Conservation (phyloP, 2,888 invertebrate genomes). For the Sisyra terminalis region DNA sequence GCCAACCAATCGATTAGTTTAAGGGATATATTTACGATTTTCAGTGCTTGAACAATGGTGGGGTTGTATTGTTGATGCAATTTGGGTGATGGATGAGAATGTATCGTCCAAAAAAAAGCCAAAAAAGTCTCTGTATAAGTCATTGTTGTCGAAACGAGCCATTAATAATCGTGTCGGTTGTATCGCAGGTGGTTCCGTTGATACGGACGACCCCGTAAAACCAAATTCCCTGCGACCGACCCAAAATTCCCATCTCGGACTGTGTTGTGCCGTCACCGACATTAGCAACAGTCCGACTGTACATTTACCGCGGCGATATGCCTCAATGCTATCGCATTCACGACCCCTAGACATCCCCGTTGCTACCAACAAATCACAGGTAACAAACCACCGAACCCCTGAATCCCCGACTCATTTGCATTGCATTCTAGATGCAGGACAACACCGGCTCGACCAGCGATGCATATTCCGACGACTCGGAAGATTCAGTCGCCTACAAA, state of each 20-base stretch:
- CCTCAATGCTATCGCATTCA: conserved; percentile 18
- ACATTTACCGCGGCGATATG: conserved; percentile 8
- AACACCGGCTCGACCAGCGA: no score
- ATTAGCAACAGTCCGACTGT: conserved; percentile 6
- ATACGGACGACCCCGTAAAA: neutral
- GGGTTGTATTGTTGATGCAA: neutral
- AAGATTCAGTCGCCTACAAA: neutral
- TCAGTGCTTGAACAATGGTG: no score
- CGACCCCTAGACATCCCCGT: conserved; percentile 19
- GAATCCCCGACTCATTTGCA: no score
- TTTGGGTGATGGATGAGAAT: conserved; percentile 7
- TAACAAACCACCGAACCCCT: neutral
- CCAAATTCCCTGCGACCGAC: neutral
- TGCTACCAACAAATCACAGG: neutral
- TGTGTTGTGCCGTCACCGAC: conserved; percentile 9
- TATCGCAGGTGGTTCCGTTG: conserved; percentile 5
- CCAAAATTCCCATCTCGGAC: conserved; percentile 5
- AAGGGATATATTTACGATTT: no score
- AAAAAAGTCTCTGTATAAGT: conserved; percentile 7
- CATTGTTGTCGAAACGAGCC: conserved; percentile 5
- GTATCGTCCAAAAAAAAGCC: conserved; percentile 4
- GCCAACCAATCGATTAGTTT: no score
- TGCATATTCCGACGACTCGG: neutral
- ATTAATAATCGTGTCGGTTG: conserved; percentile 8
- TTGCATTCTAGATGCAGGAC: no score